Evolutionary conservation across 2,888 invertebrate species (phyloP).

Genomic region (Autographa pulchrina): DNA sequence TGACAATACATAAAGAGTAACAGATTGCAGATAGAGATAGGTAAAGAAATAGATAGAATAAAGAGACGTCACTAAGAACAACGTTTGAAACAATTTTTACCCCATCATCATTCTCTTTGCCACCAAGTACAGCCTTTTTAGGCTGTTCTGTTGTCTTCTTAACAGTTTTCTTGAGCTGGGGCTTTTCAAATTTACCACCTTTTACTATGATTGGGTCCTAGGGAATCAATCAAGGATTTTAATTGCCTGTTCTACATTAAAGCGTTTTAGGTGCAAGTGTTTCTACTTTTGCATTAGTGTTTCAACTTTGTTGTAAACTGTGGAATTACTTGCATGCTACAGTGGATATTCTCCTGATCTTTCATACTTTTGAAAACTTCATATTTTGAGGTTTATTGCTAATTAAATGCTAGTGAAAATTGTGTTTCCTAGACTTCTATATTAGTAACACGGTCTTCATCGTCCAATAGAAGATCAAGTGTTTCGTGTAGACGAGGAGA

Average conservation of each 20-base stretch:
- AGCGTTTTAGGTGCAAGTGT: slow-evolving; percentile 70
- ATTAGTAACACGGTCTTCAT: slow-evolving; percentile 25
- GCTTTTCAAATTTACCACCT: slow-evolving; percentile 86
- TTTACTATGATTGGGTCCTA: slow-evolving; percentile 85
- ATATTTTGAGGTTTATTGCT: background rate
- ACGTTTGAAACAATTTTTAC: slow-evolving; percentile 75
- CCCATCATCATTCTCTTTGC: slow-evolving; percentile 72
- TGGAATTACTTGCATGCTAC: slow-evolving; percentile 57
- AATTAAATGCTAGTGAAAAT: background rate
- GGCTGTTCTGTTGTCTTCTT: slow-evolving; percentile 81
- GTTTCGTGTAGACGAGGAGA: slow-evolving; percentile 47
- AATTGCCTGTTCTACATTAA: slow-evolving; percentile 68
- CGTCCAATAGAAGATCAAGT: slow-evolving; percentile 27
- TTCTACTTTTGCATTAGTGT: slow-evolving; percentile 72
- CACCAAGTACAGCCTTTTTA: slow-evolving; percentile 75
- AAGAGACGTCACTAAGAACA: slow-evolving; percentile 67
- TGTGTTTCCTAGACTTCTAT: slow-evolving; percentile 10
- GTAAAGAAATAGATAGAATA: slow-evolving; percentile 55
- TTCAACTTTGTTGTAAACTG: slow-evolving; percentile 59
- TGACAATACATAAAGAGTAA: slow-evolving; percentile 59
- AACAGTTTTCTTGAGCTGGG: slow-evolving; percentile 85
- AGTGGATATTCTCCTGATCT: slow-evolving; percentile 42
- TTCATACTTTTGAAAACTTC: slow-evolving; percentile 13
- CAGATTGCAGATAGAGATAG: slow-evolving; percentile 52
- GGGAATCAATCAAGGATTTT: slow-evolving; percentile 77